Base-by-base conservation (phyloP, 2,797 vertebrate species). In the Pachyuromys duprasi region DNA sequence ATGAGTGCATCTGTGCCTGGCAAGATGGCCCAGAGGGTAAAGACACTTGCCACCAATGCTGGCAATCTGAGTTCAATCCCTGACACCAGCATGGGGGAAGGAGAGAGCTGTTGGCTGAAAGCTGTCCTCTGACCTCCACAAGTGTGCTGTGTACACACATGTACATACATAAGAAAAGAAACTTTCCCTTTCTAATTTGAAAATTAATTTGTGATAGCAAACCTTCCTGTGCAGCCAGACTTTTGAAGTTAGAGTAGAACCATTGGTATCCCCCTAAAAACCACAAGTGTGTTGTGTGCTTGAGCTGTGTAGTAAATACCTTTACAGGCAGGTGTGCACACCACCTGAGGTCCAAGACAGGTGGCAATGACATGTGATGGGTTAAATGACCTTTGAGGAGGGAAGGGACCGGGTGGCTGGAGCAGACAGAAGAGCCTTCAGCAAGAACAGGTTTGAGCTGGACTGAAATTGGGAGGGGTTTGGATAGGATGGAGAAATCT, bases 201-300 rank as follows among this genome's bases (percentile, higher is more conserved):
- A 94, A 93, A 87, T 90, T 86, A 89, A 82, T 91, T 63, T 42
- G 24, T 72, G 26, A 3, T 93, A 81, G 79, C 28, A 72, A 87
- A 96, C 18, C 55, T 84, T 94, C 22, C 28, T 69, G 4, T 76
- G 45, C 60, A 36, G 42, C 22, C 8, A 69, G 80, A 15, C 36
- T 45, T 62, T 14, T 94, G 69, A 89, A 88, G 75, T 84, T 67
- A 93, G 67, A 82, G 28, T 93, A 65, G 82, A 88, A 55, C 18
- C 55, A 60, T 15, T 92, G 62, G 17, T 81, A 42, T 79, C 57
- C 75, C 82, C 87, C 45, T 45, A 45, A 11, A 84, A 49, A 20
- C 22, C 63, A 82, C 17, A 80, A 67, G 15, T 84, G 39, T 87
- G 20, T 55, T 57, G 0, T 89, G 67, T 80, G 88, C 81, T 28